phyloP scores from a whole-genome alignment of 2,888 invertebrate species.

The Eilema caniola region DNA sequence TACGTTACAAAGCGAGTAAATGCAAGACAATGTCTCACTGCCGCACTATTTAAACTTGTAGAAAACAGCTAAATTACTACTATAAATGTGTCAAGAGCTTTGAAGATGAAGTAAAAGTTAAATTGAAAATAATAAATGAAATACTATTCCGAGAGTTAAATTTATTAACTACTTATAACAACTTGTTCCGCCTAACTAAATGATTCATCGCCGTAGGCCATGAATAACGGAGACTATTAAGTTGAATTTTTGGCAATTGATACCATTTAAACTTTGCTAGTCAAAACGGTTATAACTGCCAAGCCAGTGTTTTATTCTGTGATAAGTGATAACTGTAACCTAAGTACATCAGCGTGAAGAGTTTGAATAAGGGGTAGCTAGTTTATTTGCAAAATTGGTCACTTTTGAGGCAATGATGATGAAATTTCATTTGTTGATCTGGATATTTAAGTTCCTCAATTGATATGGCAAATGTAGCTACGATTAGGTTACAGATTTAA shows the following conservation, averaged over 20 bases:
- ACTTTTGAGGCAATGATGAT: background rate
- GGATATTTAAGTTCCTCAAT: background rate
- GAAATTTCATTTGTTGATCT: background rate
- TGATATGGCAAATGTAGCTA: too few relatives aligned
- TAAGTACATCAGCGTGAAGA: background rate
- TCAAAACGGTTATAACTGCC: too few relatives aligned
- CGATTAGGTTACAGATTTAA: background rate
- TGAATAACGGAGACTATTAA: background rate
- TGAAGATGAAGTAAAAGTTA: background rate
- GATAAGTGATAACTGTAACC: too few relatives aligned
- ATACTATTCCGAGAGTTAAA: background rate
- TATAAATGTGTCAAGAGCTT: background rate
- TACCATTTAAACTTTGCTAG: background rate
- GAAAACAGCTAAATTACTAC: background rate
- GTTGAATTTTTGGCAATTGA: background rate
- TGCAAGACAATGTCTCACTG: background rate
- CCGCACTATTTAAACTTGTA: background rate
- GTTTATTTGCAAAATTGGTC: too few relatives aligned
- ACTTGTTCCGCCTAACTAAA: background rate
- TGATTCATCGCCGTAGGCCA: background rate
- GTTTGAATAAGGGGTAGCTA: too few relatives aligned
- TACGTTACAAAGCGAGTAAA: constrained; percentile 5
- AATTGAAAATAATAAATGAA: background rate
- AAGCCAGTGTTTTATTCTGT: too few relatives aligned
- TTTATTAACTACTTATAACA: background rate